Conservation (phyloP, 2,888 invertebrate genomes). For the Octonoba sinensis region DNA sequence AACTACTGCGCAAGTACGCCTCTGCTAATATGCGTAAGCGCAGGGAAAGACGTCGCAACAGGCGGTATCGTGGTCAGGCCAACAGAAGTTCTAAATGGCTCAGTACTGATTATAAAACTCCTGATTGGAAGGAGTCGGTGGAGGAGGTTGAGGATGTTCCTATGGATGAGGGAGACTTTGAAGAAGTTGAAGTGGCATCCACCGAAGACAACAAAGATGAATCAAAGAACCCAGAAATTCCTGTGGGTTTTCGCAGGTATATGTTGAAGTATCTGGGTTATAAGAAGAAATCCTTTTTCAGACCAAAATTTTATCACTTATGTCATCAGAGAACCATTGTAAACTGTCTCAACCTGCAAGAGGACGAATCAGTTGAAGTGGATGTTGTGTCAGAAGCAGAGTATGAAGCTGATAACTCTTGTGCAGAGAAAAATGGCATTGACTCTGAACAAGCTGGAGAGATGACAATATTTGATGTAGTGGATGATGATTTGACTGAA, state of each 20-base stretch:
- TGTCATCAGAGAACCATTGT: slow-evolving; percentile 21
- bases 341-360: slow-evolving; percentile 18
- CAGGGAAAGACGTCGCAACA: no score
- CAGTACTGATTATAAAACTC: no score
- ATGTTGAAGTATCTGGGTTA: slow-evolving; percentile 28
- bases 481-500: no score
- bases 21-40: no score
- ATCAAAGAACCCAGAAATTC: slow-evolving; percentile 11
- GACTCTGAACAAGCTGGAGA: neutral
- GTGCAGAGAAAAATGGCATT: neutral
- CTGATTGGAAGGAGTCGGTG: neutral
- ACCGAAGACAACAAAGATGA: neutral
- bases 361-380: slow-evolving; percentile 11
- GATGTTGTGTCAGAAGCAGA: slow-evolving; percentile 36
- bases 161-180: slow-evolving; percentile 31
- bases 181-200: slow-evolving; percentile 50
- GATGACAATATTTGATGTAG: no score
- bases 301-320: slow-evolving; percentile 35
- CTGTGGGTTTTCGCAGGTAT: slow-evolving; percentile 29
- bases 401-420: slow-evolving; percentile 7
- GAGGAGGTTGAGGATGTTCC: slow-evolving; percentile 22
- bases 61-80: no score
- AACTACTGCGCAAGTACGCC: neutral
- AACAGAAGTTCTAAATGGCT: no score
- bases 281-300: slow-evolving; percentile 25